Evolutionary conservation across 2,888 invertebrate species (phyloP).

Genomic region (Iphiclides podalirius): DNA sequence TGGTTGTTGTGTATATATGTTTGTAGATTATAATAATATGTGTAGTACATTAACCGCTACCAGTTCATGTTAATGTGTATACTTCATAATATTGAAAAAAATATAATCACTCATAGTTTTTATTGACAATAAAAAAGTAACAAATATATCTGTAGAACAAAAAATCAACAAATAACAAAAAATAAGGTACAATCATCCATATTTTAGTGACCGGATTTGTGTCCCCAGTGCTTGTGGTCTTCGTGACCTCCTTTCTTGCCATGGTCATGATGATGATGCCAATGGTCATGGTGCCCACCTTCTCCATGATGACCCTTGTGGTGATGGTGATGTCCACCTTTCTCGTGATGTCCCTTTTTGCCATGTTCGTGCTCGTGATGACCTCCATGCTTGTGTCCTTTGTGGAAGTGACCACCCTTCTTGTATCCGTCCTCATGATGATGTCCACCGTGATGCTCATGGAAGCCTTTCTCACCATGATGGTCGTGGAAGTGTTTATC

Average conservation of each 20-base stretch:
- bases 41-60: no score
- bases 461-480: slow-evolving; percentile 87
- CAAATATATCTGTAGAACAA: slow-evolving; percentile 36
- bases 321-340: slow-evolving; percentile 88
- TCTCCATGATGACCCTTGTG: slow-evolving; percentile 89
- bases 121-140: slow-evolving; percentile 8
- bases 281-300: slow-evolving; percentile 88
- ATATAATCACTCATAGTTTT: neutral
- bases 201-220: slow-evolving; percentile 73
- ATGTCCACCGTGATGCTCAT: slow-evolving; percentile 88
- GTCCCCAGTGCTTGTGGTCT: slow-evolving; percentile 89
- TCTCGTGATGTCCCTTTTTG: slow-evolving; percentile 87
- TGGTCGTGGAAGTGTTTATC: slow-evolving; percentile 92
- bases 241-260: slow-evolving; percentile 90
- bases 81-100: no score
- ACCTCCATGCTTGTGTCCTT: slow-evolving; percentile 87
- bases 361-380: slow-evolving; percentile 89
- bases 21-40: no score
- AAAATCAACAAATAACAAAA: slow-evolving; percentile 54
- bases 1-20: no score
- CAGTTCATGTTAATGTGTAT: no score
- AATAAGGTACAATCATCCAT: slow-evolving; percentile 31
- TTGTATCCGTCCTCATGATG: slow-evolving; percentile 88
- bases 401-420: slow-evolving; percentile 89
- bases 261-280: slow-evolving; percentile 85